A percentile compares a stretch with the other conserved stretches of the same genome.
Conservation (phyloP, 2,113 vertebrate species). For the Gnathochromis pfefferi region DNA sequence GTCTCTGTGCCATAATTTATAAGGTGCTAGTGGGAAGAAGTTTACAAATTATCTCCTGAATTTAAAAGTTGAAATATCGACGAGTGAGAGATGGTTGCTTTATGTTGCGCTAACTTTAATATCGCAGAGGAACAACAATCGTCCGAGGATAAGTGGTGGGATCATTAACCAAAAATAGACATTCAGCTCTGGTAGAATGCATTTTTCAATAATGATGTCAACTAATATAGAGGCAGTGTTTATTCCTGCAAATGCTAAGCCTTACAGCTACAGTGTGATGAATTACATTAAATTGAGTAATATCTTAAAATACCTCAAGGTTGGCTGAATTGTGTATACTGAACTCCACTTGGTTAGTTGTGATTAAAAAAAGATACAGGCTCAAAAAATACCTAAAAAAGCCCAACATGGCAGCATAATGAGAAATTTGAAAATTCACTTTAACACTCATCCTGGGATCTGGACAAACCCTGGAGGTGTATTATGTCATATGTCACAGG, state of each 20-base stretch:
- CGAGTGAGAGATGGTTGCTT: background rate
- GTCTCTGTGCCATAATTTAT: constrained; percentile 19
- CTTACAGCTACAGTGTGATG: background rate
- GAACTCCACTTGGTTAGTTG: background rate
- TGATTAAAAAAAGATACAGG: background rate
- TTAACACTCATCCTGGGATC: background rate
- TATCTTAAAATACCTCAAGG: background rate
- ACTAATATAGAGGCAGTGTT: background rate
- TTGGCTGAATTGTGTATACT: background rate
- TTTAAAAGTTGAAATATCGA: constrained; percentile 20
- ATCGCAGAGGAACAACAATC: background rate
- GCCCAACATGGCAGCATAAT: background rate
- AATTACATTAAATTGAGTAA: background rate
- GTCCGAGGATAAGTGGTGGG: constrained; percentile 14
- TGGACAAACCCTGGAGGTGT: accelerated
- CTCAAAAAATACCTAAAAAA: background rate
- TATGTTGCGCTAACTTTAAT: constrained; percentile 5
- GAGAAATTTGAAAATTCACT: accelerated
- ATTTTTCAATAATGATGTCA: constrained; percentile 31
- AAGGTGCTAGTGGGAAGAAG: constrained; percentile 1
- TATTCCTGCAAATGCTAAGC: constrained; percentile 2
- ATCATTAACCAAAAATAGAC: constrained; percentile 34
- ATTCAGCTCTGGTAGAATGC: background rate
- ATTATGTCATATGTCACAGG: background rate
- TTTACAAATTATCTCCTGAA: constrained; percentile 12